phyloP scores from a whole-genome alignment of 35 echinoderm and acorn worm species.

The Ophiothrix spiculata region DNA sequence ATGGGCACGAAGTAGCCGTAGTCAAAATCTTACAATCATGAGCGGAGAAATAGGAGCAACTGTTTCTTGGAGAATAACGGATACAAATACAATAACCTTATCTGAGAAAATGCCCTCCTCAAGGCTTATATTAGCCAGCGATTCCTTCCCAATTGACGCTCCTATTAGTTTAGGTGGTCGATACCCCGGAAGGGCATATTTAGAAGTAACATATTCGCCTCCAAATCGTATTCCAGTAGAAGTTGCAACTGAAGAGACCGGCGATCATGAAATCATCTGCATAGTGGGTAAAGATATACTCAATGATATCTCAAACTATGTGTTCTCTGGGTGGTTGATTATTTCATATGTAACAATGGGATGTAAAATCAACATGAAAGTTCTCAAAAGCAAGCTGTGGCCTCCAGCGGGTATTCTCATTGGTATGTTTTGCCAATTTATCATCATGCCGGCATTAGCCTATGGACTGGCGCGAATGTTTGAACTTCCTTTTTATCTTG shows the following conservation, averaged over 20 bases:
- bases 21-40: neutral
- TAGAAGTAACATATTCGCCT: neutral
- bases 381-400: constrained; percentile 48
- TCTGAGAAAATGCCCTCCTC: neutral
- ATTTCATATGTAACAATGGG: constrained; percentile 62
- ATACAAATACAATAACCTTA: neutral
- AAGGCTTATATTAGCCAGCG: neutral
- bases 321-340: constrained; percentile 6
- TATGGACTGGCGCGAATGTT: constrained; percentile 56
- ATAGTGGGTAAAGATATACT: neutral
- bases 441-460: constrained; percentile 80
- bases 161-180: neutral
- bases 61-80: neutral
- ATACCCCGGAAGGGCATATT: neutral
- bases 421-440: constrained; percentile 88
- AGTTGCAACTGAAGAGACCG: neutral
- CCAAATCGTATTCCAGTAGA: neutral
- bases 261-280: neutral
- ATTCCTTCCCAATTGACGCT: neutral
- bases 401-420: constrained; percentile 65
- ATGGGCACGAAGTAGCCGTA: no score
- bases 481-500: constrained; percentile 31
- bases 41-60: neutral
- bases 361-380: constrained; percentile 52
- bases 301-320: neutral